Percentiles rank a stretch among this genome's conserved stretches.
Evolutionary conservation across 1,140 invertebrate species (phyloP).

Genomic region (Bombus difficillimus): DNA sequence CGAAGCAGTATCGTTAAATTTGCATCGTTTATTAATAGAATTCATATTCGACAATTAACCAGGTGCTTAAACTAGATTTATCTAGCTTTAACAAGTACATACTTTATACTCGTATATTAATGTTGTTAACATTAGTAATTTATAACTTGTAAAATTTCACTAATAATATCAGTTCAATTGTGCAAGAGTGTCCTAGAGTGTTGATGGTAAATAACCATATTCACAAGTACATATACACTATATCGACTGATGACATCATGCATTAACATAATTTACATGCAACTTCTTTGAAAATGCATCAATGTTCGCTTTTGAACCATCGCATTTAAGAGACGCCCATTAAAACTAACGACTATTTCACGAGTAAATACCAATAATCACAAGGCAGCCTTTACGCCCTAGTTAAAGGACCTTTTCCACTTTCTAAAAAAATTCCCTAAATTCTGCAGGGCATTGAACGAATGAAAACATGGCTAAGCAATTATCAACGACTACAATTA

Average conservation of each 20-base stretch:
- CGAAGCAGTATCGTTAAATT: too few relatives aligned
- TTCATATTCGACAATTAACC: background rate
- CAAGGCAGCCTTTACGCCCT: background rate
- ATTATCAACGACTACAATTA: background rate
- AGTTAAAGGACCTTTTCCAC: background rate
- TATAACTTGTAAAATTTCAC: background rate
- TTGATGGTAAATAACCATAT: background rate
- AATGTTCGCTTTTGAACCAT: background rate
- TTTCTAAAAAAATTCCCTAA: background rate
- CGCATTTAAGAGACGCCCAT: background rate
- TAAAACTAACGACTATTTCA: background rate
- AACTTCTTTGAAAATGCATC: background rate
- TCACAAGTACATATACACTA: background rate
- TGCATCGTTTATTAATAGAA: background rate
- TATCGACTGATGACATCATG: conserved; percentile 2
- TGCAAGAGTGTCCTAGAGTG: background rate
- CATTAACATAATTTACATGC: background rate
- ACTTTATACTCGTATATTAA: background rate
- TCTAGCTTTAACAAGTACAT: too few relatives aligned
- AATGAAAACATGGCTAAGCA: background rate
- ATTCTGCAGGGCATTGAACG: background rate
- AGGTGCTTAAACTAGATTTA: too few relatives aligned
- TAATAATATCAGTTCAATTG: background rate
- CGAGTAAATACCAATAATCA: background rate
- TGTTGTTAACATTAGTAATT: background rate